Base-by-base conservation (phyloP, 2,113 vertebrate genomes). In the Ardeotis arabs region DNA sequence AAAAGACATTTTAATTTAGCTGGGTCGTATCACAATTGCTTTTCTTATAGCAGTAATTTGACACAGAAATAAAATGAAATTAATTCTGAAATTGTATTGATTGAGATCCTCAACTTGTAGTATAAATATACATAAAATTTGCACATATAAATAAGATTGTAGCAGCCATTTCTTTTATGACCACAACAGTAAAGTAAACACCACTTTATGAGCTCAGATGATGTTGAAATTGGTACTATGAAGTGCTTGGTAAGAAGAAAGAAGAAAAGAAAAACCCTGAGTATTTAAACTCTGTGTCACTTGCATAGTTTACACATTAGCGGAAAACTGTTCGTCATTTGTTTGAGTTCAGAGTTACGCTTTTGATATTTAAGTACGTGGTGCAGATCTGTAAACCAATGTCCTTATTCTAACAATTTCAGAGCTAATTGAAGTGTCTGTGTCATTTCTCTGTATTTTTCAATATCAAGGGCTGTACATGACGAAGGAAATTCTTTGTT, bases 401-500 rank as follows among this genome's bases (percentile, higher is more conserved):
- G 78, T 27, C 28, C 19, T 90, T 73, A 81, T n/a, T 86, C 66
- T 83, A 89, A 63, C 14, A 78, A 50, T 82, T 91, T 91, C 29
- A 91, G 53, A 63, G 22, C 29, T 82, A 92, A 91, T 33, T 94
- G 79, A 95, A 97, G 63, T 74, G 35, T 27, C 79, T 89, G 31
- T 82, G 67, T 70, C 8, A 81, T 73, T 93, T 77, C 33, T 87
- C 1, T 41, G 41, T 64, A 37, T 96, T 95, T 95, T 88, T 95
- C 59, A 77, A 44, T 84, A 89, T 90, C 91, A 91, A 88, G 79
- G 64, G 45, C 33, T 59, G 58, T 62, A 83, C 56, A 89, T 70
- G 86, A 70, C 76, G 96, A 90, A 81, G 31, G 25, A 94, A 85
- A 82, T 60, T 23, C 59, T 95, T 94, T 94, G 75, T 95, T 93